Base-by-base conservation (phyloP, 1,140 invertebrate species). In the Drosophila mayri region DNA sequence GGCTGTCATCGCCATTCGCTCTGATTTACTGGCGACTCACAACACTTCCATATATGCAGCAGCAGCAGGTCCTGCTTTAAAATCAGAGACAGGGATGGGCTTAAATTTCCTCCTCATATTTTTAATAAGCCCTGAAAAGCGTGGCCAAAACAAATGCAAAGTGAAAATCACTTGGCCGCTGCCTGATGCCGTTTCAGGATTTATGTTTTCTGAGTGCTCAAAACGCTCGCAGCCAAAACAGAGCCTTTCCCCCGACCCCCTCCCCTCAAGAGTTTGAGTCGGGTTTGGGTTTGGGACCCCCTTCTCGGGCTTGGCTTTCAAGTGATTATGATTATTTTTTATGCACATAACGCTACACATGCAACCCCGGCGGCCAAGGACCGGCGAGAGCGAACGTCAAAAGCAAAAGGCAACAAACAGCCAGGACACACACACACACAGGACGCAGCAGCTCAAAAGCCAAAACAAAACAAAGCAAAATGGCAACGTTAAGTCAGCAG, bases 321-420 rank as follows among this genome's bases (percentile, higher is more conserved):
- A 88, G 85, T 84, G 85, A 84, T 88, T 88, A 88, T 88, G 85
- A 88, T 90, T 90, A 90, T 88, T 88, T 88, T 88, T 88, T 88
- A 90, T 88, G 80, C 85, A 88, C 84, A 87, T 88, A 88, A 78
- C 84, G 80, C 66, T 73, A 74, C 84, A 71, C 52, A 62, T 61
- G 58, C 79, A 83, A 71, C 64, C 75, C 76, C 64, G 54, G 67
- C 71, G 72, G 65, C 71, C n/a, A 50, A 75, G 55, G 49, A 57
- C 32, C 71, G 47, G 54, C 44, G 58, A 66, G 35, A 63, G 46
- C 40, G 62, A 43, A 49, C 61, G 79, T 78, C 82, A 82, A 86
- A 87, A 68, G 79, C 78, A 67, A 81, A 86, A 74, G 72, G 44
- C 65, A 66, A 50, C 46, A 52, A 66, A 50, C 46, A 52, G 28